Evolutionary conservation across 2,888 invertebrate genomes (phyloP), one percentile per base, ranked within the genome.

Genomic region (Ectemnius continuus): DNA sequence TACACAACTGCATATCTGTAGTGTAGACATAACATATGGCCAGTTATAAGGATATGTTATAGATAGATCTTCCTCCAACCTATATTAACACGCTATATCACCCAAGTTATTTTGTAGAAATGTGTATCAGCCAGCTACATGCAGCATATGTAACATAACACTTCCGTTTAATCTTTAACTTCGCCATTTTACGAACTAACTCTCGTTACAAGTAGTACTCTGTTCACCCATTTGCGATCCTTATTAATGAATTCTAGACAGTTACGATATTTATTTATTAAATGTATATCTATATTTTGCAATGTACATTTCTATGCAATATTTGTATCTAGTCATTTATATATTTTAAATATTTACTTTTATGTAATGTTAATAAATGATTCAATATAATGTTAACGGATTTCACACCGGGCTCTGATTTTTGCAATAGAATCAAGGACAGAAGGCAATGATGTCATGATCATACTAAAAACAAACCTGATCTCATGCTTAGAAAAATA

Each of bases 281-380:
- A 84, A 87, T 87, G 86, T 86, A 77, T 86, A 88, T 86, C 79
- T 86, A 85, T 89, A 89, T 88, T 90, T 90, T 89, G 87, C 89
- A 89, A 89, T 91, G 89, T 91, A 90, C 82, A 91, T 91, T 90
- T 90, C 73, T 89, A 90, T 86, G 89, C 89, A 89, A 90, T 89
- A 89, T 89, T 90, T 90, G 85, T 90, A 90, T 91, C 91, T 91
- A 91, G 91, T 91, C 91, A 91, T 90, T 88, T 89, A 86, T 88
- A 89, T 88, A 87, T 87, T 89, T 89, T 88, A 88, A 89, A 89
- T 88, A 89, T 88, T 90, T 89, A 89, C 86, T 87, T 88, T 89
- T 88, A 88, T 89, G 88, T 91, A 89, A 89, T 89, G 89, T 91
- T 91, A 88, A 90, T 90, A 90, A 90, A 90, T 87, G 88, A 87